These are phyloP conservation scores for Philopedon plagiatum DNA, from an alignment of 2,888 invertebrate genomes.

Conservation along the genomic window DNA sequence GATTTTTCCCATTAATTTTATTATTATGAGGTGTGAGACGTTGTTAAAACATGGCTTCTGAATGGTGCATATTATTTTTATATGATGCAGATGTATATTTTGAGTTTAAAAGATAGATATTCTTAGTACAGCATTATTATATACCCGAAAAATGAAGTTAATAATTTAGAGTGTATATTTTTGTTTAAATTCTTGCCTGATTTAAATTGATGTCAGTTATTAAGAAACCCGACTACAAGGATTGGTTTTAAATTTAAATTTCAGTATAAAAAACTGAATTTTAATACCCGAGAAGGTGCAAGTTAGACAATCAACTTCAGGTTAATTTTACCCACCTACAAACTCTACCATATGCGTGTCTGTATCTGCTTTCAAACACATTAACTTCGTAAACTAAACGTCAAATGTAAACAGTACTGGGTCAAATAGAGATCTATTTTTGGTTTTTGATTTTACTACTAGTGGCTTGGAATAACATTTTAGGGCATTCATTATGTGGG, in stretches of 20 bases:
- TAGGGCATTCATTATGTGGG: slow-evolving; percentile 9
- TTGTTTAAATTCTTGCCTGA: too few relatives aligned
- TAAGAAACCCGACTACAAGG: too few relatives aligned
- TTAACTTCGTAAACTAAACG: slow-evolving; percentile 50
- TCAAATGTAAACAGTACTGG: slow-evolving; percentile 50
- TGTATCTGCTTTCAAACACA: slow-evolving; percentile 52
- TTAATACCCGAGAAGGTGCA: background rate
- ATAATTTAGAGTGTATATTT: too few relatives aligned
- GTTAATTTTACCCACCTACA: slow-evolving; percentile 45
- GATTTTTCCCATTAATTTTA: slow-evolving; percentile 7
- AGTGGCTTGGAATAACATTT: slow-evolving; percentile 33
- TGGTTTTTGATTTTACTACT: slow-evolving; percentile 42
- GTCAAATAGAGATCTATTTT: slow-evolving; percentile 51
- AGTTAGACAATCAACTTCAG: slow-evolving; percentile 9
- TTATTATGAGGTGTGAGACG: slow-evolving; percentile 11
- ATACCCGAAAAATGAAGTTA: too few relatives aligned
- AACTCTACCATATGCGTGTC: slow-evolving; percentile 44
- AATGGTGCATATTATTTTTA: slow-evolving; percentile 1
- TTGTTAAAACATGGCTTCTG: slow-evolving; percentile 4
- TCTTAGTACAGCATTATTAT: background rate
- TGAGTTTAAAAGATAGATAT: background rate
- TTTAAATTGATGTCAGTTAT: too few relatives aligned
- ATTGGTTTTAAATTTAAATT: too few relatives aligned
- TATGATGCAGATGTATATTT: background rate
- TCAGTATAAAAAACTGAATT: background rate